Conservation (phyloP, 1,140 invertebrate genomes). For the Venturia canescens region DNA sequence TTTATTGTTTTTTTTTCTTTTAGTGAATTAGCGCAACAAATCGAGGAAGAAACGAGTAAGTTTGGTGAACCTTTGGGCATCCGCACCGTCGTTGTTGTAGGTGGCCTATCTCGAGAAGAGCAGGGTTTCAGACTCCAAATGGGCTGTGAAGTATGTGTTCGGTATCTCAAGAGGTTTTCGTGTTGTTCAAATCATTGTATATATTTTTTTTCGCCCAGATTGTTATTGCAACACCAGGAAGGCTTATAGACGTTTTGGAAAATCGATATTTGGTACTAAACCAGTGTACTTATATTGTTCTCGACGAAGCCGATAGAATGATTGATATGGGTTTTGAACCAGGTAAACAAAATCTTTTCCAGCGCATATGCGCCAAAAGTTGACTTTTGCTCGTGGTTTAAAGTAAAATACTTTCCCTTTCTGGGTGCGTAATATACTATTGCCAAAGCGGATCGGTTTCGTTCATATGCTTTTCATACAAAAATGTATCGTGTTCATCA, state of each 20-base stretch:
- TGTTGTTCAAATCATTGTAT: neutral
- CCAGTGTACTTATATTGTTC: conserved; percentile 96
- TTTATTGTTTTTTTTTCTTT: conserved; percentile 12
- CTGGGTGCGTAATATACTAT: no score
- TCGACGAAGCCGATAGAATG: conserved; percentile 98
- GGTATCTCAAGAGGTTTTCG: conserved; percentile 1
- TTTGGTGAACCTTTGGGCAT: conserved; percentile 97
- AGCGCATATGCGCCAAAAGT: no score
- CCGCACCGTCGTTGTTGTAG: conserved; percentile 98
- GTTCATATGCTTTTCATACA: conserved; percentile 42
- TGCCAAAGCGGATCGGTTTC: no score
- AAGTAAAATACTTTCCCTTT: no score
- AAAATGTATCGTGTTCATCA: neutral
- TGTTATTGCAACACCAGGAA: conserved; percentile 99
- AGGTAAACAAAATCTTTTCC: conserved; percentile 69
- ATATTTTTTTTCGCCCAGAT: conserved; percentile 80
- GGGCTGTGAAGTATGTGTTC: conserved; percentile 90
- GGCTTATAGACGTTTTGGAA: conserved; percentile 99
- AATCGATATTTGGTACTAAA: conserved; percentile 98
- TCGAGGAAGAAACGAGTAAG: conserved; percentile 99
- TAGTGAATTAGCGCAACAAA: conserved; percentile 98
- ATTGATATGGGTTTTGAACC: conserved; percentile 99
- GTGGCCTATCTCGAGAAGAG: conserved; percentile 97
- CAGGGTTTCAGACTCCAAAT: conserved; percentile 97
- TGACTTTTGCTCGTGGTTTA: no score